Conservation (phyloP, 2,113 vertebrate genomes). For the Malurus alboscapulatus region DNA sequence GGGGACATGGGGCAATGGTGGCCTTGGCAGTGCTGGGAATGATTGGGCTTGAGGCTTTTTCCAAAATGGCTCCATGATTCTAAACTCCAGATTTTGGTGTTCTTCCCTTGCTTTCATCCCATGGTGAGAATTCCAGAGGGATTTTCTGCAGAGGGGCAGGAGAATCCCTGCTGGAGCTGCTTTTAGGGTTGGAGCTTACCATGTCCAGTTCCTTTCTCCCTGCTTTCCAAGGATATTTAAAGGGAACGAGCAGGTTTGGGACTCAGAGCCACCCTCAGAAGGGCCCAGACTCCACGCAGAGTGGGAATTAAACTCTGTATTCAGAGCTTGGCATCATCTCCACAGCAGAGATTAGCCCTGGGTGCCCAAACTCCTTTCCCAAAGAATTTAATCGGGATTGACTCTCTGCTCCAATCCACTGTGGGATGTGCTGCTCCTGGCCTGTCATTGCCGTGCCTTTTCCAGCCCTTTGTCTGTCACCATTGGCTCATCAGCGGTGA, state of each 20-base stretch:
- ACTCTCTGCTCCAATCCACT: not conserved
- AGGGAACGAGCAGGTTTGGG: not conserved
- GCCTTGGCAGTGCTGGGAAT: not conserved
- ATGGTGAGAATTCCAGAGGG: not conserved
- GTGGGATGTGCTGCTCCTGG: not conserved
- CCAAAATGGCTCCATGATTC: not conserved
- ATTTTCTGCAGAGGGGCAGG: not conserved
- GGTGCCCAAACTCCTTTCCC: not conserved
- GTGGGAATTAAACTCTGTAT: fast-evolving
- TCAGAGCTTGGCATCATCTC: not conserved
- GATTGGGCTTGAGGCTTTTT: not conserved
- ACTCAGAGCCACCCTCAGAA: not conserved
- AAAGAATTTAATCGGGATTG: not conserved
- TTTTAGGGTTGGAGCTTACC: not conserved
- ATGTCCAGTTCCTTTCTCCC: fast-evolving
- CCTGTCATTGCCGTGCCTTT: not conserved
- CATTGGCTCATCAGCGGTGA: not conserved
- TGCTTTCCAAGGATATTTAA: not conserved
- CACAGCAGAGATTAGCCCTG: fast-evolving
- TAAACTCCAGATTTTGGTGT: not conserved
- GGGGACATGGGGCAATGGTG: not conserved
- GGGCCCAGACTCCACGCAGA: not conserved
- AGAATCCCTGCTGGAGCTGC: not conserved
- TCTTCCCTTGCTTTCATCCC: not conserved
- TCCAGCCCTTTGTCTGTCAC: not conserved